Evolutionary conservation across 1,140 invertebrate species (phyloP).

Genomic region (Bombus turneri): DNA sequence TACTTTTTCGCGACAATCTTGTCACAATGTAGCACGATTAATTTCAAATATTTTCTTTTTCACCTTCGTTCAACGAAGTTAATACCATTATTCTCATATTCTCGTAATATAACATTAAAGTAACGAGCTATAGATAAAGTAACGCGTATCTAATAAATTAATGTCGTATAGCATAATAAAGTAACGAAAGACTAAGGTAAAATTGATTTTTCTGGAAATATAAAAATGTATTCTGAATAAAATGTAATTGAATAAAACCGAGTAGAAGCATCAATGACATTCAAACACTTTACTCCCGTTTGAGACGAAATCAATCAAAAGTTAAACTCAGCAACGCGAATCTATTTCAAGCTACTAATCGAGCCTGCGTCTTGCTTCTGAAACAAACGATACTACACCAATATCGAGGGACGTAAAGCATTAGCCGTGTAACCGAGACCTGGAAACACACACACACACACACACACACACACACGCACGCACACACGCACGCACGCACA

Average conservation of each 20-base stretch:
- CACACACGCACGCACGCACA: too few species aligned
- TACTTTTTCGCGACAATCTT: too few species aligned
- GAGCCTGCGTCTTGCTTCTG: slow-evolving; percentile 6
- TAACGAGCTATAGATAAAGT: too few species aligned
- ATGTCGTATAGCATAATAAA: too few species aligned
- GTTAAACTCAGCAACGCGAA: neutral
- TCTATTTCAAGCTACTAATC: slow-evolving; percentile 24
- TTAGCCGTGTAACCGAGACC: neutral
- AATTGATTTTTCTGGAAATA: too few species aligned
- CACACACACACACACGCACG: neutral
- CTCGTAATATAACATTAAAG: too few species aligned
- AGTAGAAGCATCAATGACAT: neutral
- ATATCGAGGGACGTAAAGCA: neutral
- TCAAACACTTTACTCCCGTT: neutral
- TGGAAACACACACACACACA: neutral
- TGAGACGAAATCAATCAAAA: neutral
- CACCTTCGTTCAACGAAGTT: too few species aligned
- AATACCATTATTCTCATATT: too few species aligned
- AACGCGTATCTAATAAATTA: too few species aligned
- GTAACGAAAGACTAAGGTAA: too few species aligned
- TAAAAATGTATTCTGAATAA: too few species aligned
- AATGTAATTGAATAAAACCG: too few species aligned
- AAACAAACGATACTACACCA: slow-evolving; percentile 5
- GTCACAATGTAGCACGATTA: neutral
- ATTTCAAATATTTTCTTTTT: neutral